Conservation (phyloP, 2,113 vertebrate species). For the Eclectus roratus region DNA sequence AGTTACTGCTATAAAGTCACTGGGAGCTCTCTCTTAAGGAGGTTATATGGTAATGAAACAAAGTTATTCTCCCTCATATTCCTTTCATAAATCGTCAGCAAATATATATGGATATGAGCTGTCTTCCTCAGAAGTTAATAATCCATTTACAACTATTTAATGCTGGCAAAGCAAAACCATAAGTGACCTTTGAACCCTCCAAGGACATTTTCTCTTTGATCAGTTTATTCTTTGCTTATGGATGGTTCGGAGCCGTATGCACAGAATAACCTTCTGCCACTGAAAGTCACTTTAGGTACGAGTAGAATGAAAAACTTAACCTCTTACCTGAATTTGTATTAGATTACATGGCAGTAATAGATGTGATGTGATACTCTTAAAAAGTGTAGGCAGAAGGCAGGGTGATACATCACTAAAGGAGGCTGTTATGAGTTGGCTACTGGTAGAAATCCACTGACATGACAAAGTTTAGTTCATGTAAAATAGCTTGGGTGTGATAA, state of each 20-base stretch:
- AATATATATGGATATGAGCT: constrained; percentile 3
- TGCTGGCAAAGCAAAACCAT: background rate
- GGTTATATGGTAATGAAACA: constrained; percentile 49
- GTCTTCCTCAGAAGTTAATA: constrained; percentile 10
- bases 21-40: constrained; percentile 33
- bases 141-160: constrained; percentile 29
- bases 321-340: background rate
- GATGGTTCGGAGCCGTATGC: background rate
- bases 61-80: constrained; percentile 35
- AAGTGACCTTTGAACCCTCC: constrained; percentile 23
- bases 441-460: background rate
- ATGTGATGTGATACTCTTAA: background rate
- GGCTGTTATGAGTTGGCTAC: background rate
- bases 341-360: background rate
- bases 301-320: background rate
- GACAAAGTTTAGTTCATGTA: background rate
- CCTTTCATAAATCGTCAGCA: background rate
- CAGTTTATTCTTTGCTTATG: background rate
- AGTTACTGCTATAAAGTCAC: background rate
- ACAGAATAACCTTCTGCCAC: background rate
- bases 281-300: background rate
- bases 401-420: background rate
- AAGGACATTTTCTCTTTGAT: background rate
- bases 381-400: background rate
- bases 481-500: background rate